Evolutionary conservation across 1,140 invertebrate species (phyloP), one percentile per base, ranked within the genome.

Genomic region (Branchinecta lindahli): DNA sequence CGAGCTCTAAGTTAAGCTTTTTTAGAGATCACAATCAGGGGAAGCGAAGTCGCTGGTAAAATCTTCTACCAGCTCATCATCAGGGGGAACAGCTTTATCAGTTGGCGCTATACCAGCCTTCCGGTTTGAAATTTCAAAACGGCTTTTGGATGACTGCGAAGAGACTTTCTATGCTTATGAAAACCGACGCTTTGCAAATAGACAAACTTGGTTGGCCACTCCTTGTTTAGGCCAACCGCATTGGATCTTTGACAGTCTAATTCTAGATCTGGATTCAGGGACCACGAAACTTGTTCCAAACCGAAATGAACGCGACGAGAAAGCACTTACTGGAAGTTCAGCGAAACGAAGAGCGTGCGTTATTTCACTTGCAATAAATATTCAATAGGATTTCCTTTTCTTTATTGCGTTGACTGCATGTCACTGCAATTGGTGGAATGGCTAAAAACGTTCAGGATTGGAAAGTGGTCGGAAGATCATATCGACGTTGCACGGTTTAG

Each of bases 111-210:
- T 52, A 52, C 47, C 47, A n/a, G 47, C 47, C 47, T 52, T 52
- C 47, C n/a, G 47, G 9, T 52, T 52, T 52, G n/a, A 52, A 52
- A 52, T n/a, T 52, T 52, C 47, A 9, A 52, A 52, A 52, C 47
- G 47, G 47, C 47, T 52, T 9, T 52, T 52, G 47, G 47, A 52
- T 52, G 9, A 52, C n/a, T 52, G 47, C n/a, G 47, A 52, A 52
- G 47, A 52, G 47, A 52, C 47, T 52, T 52, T 52, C 47, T 52
- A 52, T 52, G 47, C 47, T 9, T 52, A 52, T 52, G 9, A 52
- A 52, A 52, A 52, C 47, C n/a, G 47, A 52, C 47, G n/a, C 47
- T 52, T 52, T 52, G 47, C 47, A 52, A 52, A 52, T 52, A 52
- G 9, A n/a, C 47, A 52, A 52, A 52, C 47, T 52, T 52, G 47